Conservation (phyloP, 2,113 vertebrate species). For the Macroglossus sobrinus region DNA sequence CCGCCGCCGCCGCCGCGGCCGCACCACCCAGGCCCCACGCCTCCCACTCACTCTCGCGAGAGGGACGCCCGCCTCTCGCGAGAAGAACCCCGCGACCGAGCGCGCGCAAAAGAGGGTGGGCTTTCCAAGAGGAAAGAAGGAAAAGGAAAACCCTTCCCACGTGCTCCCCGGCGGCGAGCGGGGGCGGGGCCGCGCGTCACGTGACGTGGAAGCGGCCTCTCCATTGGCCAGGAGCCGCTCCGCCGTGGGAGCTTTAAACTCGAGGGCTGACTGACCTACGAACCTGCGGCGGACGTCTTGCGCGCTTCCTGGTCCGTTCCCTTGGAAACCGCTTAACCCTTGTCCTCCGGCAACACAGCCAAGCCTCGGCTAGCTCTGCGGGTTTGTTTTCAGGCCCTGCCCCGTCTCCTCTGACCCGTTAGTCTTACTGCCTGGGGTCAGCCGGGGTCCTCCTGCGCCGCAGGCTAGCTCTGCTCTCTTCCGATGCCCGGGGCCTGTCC, state of each 20-base stretch:
- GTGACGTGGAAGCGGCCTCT: not conserved
- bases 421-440: not conserved
- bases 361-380: not conserved
- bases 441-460: not conserved
- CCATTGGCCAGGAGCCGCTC: slow-evolving; percentile 23
- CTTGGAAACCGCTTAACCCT: slow-evolving; percentile 65
- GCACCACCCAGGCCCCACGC: slow-evolving; percentile 34
- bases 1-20: not conserved
- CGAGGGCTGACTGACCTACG: slow-evolving; percentile 57
- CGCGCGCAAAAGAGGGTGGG: slow-evolving; percentile 66
- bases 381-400: not conserved
- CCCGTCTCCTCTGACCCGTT: not conserved
- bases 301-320: slow-evolving; percentile 64
- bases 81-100: not conserved
- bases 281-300: slow-evolving; percentile 58
- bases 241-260: slow-evolving; percentile 57
- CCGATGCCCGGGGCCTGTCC: not conserved
- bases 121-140: not conserved
- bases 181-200: not conserved
- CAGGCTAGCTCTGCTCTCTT: not conserved
- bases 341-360: not conserved
- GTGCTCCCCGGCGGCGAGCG: not conserved
- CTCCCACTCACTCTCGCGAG: slow-evolving; percentile 71
- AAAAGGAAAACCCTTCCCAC: slow-evolving; percentile 40
- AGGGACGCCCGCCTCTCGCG: slow-evolving; percentile 34